Conservation (phyloP, 2,797 vertebrate genomes). For the Catharus ustulatus region DNA sequence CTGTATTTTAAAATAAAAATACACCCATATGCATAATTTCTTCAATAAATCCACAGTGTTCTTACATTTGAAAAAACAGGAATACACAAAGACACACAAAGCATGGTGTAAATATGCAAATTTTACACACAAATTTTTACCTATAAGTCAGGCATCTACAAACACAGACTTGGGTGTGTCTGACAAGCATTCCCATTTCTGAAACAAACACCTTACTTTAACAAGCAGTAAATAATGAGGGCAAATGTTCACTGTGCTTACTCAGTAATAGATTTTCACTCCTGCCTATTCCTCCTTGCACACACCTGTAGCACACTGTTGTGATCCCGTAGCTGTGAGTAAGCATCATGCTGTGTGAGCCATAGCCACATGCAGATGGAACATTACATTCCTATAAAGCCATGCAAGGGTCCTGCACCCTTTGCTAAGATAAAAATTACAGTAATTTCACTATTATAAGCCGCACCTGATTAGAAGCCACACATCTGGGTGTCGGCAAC, state of each 20-base stretch:
- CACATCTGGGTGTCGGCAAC: too few species aligned
- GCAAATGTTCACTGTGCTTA: background rate
- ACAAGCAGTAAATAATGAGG: background rate
- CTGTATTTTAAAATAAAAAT: background rate
- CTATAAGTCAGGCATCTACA: background rate
- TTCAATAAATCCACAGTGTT: background rate
- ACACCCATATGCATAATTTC: background rate
- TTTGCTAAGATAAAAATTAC: background rate
- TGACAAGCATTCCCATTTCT: background rate
- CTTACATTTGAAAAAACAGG: background rate
- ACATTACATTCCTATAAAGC: background rate
- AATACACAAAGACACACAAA: background rate
- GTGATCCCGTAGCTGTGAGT: background rate
- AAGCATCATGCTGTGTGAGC: background rate
- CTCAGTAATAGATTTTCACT: background rate
- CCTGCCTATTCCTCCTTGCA: fast-evolving
- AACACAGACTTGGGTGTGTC: background rate
- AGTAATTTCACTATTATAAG: too few species aligned
- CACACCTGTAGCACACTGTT: background rate
- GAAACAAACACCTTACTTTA: background rate
- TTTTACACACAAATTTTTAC: background rate
- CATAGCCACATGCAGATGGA: fast-evolving
- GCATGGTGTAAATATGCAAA: fast-evolving
- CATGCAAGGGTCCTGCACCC: background rate
- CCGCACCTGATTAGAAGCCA: too few species aligned